Percentiles rank a stretch among this genome's conserved stretches.
Conservation (phyloP, 2,113 vertebrate species). For the Ictalurus furcatus region DNA sequence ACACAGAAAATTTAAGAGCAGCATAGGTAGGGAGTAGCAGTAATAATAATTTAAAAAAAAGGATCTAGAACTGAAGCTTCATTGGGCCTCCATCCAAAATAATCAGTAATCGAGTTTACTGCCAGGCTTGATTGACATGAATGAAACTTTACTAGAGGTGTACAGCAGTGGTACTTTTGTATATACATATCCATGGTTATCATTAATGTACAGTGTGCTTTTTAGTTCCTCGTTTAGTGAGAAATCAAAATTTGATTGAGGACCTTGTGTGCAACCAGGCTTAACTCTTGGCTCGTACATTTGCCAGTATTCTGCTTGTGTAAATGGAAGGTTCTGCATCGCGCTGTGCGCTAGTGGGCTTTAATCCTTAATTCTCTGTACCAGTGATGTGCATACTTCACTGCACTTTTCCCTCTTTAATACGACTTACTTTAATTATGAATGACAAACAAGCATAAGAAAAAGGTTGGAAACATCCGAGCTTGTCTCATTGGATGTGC, state of each 20-base stretch:
- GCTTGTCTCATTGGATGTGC: slow-evolving; percentile 50
- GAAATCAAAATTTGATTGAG: slow-evolving; percentile 8
- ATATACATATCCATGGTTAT: background rate
- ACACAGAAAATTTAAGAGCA: slow-evolving; percentile 50
- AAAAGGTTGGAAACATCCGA: slow-evolving; percentile 51
- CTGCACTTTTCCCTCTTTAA: slow-evolving; percentile 50
- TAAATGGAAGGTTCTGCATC: slow-evolving; percentile 15
- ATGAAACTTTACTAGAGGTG: background rate
- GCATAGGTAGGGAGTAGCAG: slow-evolving; percentile 3
- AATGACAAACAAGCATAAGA: slow-evolving; percentile 58
- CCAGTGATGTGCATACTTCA: slow-evolving; percentile 42
- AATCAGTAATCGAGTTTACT: slow-evolving; percentile 16
- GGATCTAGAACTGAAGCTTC: slow-evolving; percentile 22
- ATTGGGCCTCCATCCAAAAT: slow-evolving; percentile 12
- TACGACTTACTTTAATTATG: slow-evolving; percentile 61
- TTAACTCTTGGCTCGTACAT: slow-evolving; percentile 5
- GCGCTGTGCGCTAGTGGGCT: slow-evolving; percentile 19
- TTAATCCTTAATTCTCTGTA: slow-evolving; percentile 42
- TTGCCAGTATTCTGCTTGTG: slow-evolving; percentile 14
- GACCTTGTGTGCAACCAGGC: slow-evolving; percentile 16
- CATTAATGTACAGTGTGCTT: background rate
- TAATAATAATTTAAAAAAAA: background rate
- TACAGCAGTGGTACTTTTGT: background rate
- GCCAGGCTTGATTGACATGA: slow-evolving; percentile 1
- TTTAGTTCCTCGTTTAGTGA: background rate